phyloP scores from a whole-genome alignment of 92 coral and sea anemone species.

The Zoanthus sociatus region DNA sequence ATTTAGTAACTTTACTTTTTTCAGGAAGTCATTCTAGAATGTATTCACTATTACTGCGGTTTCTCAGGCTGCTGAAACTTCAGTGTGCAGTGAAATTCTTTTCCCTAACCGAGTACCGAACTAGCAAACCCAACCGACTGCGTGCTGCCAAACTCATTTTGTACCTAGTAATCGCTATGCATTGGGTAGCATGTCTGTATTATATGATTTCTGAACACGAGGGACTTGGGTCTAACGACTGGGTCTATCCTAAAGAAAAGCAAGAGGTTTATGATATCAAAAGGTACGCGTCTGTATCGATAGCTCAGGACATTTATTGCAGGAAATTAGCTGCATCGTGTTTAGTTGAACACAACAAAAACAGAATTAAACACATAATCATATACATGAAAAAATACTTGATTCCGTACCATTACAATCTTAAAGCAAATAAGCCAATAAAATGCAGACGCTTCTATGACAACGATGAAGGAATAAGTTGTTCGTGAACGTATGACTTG shows the following conservation, averaged over 20 bases:
- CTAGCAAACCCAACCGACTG: constrained; percentile 91
- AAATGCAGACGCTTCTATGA: too few relatives aligned
- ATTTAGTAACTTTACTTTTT: neutral
- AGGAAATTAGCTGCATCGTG: too few relatives aligned
- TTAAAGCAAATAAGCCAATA: too few relatives aligned
- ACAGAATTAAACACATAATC: too few relatives aligned
- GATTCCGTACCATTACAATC: too few relatives aligned
- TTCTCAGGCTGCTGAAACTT: constrained; percentile 83
- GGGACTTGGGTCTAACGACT: constrained; percentile 89
- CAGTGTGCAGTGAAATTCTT: constrained; percentile 85
- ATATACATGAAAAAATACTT: too few relatives aligned
- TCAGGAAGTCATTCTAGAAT: neutral
- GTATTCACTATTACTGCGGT: constrained; percentile 65
- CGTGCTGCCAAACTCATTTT: constrained; percentile 88
- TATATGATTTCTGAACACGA: constrained; percentile 96
- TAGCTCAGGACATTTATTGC: neutral
- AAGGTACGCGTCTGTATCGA: constrained; percentile 59
- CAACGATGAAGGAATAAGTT: too few relatives aligned
- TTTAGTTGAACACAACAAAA: too few relatives aligned
- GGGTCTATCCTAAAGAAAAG: constrained; percentile 83
- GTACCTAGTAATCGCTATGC: constrained; percentile 92
- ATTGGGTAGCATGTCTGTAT: constrained; percentile 96
- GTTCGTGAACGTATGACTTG: too few relatives aligned
- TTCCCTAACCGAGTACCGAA: constrained; percentile 88
- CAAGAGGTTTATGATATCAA: constrained; percentile 70